Conservation (phyloP, 2,113 vertebrate species). For the Forbesichthys agassizii region DNA sequence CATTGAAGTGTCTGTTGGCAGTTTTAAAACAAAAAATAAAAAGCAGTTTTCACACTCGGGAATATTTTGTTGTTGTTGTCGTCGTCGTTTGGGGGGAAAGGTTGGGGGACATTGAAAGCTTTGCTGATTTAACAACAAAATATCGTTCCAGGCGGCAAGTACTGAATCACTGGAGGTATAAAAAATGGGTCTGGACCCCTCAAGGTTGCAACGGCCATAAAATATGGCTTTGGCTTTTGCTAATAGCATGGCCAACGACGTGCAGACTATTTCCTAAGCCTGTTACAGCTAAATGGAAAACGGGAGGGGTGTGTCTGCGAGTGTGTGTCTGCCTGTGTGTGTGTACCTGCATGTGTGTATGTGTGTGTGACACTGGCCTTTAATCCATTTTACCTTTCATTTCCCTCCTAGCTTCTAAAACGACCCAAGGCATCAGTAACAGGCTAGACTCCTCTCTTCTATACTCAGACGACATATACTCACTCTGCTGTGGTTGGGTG, state of each 20-base stretch:
- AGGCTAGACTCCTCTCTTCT: constrained; percentile 19
- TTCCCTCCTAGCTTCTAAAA: constrained; percentile 51
- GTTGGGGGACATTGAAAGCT: constrained; percentile 23
- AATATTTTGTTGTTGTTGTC: not conserved
- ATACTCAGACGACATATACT: not conserved
- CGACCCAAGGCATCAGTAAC: constrained; percentile 39
- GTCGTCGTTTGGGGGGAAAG: constrained; percentile 22
- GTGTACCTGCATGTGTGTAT: constrained; percentile 42
- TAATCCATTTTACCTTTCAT: constrained; percentile 70
- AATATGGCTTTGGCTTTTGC: constrained; percentile 47
- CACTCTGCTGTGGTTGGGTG: too few species aligned
- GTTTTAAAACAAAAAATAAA: not conserved
- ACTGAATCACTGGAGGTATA: constrained; percentile 34
- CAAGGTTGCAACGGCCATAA: constrained; percentile 48
- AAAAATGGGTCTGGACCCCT: constrained; percentile 37
- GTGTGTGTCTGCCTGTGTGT: constrained; percentile 20
- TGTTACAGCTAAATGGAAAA: constrained; percentile 68
- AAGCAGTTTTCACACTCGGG: constrained; percentile 22
- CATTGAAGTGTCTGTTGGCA: not conserved
- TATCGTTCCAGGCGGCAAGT: constrained; percentile 14
- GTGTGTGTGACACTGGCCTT: constrained; percentile 51
- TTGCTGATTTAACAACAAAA: constrained; percentile 53
- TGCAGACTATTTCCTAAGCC: constrained; percentile 63
- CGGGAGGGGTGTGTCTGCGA: not conserved
- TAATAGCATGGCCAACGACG: constrained; percentile 56